Conservation (phyloP, 1,140 invertebrate genomes). For the Pogonognathellus flavescens region DNA sequence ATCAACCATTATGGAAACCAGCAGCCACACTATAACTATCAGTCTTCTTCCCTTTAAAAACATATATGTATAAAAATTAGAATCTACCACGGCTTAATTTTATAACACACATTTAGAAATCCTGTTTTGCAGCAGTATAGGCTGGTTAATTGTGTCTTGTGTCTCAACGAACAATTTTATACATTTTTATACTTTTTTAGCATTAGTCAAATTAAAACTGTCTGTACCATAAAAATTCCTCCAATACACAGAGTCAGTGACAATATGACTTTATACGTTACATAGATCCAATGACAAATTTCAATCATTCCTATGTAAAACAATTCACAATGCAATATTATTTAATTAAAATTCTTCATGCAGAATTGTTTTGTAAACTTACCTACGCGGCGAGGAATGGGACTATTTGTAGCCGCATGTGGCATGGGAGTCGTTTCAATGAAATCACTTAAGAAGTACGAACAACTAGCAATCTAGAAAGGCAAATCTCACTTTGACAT, state of each 20-base stretch:
- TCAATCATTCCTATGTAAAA: conserved; percentile 28
- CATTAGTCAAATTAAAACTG: background rate
- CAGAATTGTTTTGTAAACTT: background rate
- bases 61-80: background rate
- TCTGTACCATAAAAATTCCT: conserved; percentile 56
- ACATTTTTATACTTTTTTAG: background rate
- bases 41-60: conserved; percentile 38
- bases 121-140: too few relatives aligned
- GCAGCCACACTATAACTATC: conserved; percentile 39
- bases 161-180: background rate
- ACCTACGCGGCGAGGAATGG: background rate
- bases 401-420: too few relatives aligned
- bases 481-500: too few relatives aligned
- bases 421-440: too few relatives aligned
- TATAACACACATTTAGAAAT: too few relatives aligned
- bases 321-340: background rate
- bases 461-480: background rate
- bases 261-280: conserved; percentile 37
- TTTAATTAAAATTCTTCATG: background rate
- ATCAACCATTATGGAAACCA: conserved; percentile 52
- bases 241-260: conserved; percentile 52
- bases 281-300: conserved; percentile 43
- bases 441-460: background rate
- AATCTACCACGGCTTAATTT: background rate
- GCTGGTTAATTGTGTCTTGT: too few relatives aligned